A percentile compares a stretch with the other conserved stretches of the same genome.
phyloP scores from a whole-genome alignment of 1,140 invertebrate species.

The Pseudomyrmex dendroicus region DNA sequence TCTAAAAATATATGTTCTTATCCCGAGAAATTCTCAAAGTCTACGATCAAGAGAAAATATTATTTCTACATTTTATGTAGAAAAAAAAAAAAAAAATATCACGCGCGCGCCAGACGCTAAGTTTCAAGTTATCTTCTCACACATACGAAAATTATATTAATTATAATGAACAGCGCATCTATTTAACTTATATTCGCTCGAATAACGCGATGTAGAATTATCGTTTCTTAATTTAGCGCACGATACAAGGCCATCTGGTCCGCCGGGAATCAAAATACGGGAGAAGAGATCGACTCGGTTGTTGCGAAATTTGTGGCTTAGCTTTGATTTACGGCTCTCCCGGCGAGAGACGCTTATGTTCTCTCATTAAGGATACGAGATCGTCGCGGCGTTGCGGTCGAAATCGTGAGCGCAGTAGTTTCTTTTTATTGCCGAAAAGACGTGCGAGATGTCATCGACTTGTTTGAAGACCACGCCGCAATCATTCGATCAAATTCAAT shows the following conservation, averaged over 20 bases:
- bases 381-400: background rate
- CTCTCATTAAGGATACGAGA: conserved; percentile 1
- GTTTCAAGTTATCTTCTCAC: background rate
- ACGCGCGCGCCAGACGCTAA: too few species aligned
- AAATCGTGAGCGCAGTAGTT: background rate
- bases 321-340: conserved; percentile 22
- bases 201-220: conserved; percentile 10
- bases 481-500: conserved; percentile 31
- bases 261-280: background rate
- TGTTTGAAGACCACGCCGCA: background rate
- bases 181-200: background rate
- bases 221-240: background rate
- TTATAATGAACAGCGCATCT: background rate
- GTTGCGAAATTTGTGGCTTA: background rate
- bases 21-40: background rate
- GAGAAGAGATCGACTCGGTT: background rate
- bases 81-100: background rate
- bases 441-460: background rate
- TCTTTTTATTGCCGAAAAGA: conserved; percentile 3
- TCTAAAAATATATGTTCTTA: background rate
- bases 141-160: background rate
- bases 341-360: background rate
- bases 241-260: background rate
- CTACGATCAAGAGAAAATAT: background rate
- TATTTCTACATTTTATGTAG: background rate